Percentiles rank a stretch among this genome's conserved stretches.
Evolutionary conservation across 2,888 invertebrate genomes (phyloP).

Genomic region (Liposcelis brunnea): DNA sequence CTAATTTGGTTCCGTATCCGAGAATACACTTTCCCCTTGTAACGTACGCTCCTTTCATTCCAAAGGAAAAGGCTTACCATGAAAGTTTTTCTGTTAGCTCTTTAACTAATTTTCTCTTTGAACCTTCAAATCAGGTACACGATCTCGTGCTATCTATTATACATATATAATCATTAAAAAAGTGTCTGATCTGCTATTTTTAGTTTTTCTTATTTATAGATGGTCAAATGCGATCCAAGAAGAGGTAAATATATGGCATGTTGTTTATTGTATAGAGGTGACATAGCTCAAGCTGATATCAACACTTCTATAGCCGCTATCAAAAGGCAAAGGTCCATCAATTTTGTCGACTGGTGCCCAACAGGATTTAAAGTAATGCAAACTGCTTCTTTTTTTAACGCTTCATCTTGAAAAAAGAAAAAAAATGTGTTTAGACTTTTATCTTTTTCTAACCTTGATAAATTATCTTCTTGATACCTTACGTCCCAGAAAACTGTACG

Average conservation of each 20-base stretch:
- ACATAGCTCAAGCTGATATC: constrained; percentile 25
- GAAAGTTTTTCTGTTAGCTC: constrained; percentile 46
- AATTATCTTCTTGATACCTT: too few species aligned
- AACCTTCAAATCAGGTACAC: constrained; percentile 41
- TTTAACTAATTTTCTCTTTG: constrained; percentile 65
- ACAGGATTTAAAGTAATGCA: constrained; percentile 36
- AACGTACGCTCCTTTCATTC: constrained; percentile 52
- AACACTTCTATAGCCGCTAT: constrained; percentile 33
- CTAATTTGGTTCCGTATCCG: constrained; percentile 70
- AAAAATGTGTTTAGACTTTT: background rate
- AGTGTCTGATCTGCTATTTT: background rate
- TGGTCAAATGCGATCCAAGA: constrained; percentile 60
- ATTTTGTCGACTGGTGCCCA: constrained; percentile 42
- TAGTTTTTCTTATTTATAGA: constrained; percentile 30
- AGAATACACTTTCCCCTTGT: constrained; percentile 73
- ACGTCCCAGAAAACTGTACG: too few species aligned
- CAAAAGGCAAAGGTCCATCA: constrained; percentile 34
- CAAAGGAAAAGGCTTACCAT: constrained; percentile 42
- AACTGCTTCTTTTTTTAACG: too few species aligned
- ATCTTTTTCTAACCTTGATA: background rate
- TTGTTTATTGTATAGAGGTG: constrained; percentile 21
- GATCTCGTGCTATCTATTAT: background rate
- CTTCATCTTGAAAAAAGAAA: background rate
- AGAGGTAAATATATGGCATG: constrained; percentile 40
- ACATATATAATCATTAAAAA: too few species aligned